Conservation (phyloP, 64 coral and sea anemone species). For the Astreopora myriophthalma region DNA sequence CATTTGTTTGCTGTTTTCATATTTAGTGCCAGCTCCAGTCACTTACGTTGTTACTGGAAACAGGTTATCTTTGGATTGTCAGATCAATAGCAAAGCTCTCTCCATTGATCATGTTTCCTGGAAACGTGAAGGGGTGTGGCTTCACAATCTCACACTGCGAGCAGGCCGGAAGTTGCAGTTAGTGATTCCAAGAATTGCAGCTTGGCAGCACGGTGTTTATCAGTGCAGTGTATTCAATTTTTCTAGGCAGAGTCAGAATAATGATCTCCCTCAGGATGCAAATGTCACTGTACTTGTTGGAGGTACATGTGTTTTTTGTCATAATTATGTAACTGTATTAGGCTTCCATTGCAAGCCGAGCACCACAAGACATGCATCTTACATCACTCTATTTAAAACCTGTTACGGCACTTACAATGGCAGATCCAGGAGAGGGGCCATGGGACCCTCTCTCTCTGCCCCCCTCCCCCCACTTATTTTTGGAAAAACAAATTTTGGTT, state of each 20-base stretch:
- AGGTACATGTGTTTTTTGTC: too few species aligned
- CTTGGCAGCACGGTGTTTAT: not conserved
- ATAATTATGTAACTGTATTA: too few species aligned
- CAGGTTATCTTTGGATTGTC: not conserved
- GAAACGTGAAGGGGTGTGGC: slow-evolving; percentile 23
- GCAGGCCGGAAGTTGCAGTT: not conserved
- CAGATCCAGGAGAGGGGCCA: too few species aligned
- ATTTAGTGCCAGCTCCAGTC: not conserved
- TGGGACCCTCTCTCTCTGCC: too few species aligned
- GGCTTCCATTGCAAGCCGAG: too few species aligned
- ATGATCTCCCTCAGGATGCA: not conserved
- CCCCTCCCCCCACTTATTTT: too few species aligned
- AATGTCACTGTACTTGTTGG: slow-evolving; percentile 17
- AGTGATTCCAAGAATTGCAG: not conserved
- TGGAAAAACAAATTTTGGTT: too few species aligned
- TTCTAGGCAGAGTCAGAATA: not conserved
- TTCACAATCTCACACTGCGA: not conserved
- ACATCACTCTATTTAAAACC: too few species aligned
- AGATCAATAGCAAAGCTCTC: not conserved
- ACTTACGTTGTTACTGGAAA: not conserved
- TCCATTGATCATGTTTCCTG: slow-evolving; percentile 6
- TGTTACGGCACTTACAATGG: too few species aligned
- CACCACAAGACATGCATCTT: too few species aligned
- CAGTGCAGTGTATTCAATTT: slow-evolving; percentile 20
- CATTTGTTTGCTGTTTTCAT: not conserved